Base-by-base conservation (phyloP, 2,888 invertebrate species). In the Andrena marginata region DNA sequence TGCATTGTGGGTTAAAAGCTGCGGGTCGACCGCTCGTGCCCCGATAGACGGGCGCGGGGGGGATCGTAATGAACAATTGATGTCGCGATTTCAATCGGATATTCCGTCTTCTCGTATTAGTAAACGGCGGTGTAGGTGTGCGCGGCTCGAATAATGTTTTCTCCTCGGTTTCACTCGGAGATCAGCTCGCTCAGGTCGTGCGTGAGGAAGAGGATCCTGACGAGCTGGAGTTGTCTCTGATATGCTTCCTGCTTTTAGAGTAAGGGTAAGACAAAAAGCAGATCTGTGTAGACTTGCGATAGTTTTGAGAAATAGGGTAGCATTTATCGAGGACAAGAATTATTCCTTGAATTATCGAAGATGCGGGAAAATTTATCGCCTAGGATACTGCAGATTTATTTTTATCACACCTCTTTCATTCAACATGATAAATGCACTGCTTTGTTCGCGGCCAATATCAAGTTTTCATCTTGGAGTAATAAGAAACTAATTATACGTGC, bases 81-180 rank as follows among this genome's bases (percentile, higher is more conserved):
- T 80, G 71, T 80, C 71, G 77, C 77, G 80, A 77, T 80, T 80
- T 80, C 80, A 76, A 79, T 79, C 79, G 79, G 76, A 42, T 63
- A 64, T 79, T 77, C 33, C 56, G 79, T 76, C 76, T 69, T 63
- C 62, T 16, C 13, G 54, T 33, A 54, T 63, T 42, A 42, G 60
- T 5, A 56, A 33, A 56, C 63, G 76, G 33, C 48, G 33, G 74
- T 23, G 77, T 73, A 33, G 74, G 59, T 59, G 73, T 48, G 20
- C 13, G 42, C 42, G 65, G 33, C 49, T 74, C 59, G 31, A 75
- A 51, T 67, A 76, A 48, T 56, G 62, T 68, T 68, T 78, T 76
- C 62, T 74, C 74, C 51, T 75, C 74, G 29, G 65, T 65, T 65
- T 73, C 73, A 59, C 64, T 64, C 69, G 16, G 13, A 3, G 75